These are phyloP conservation scores for Protaetia brevitarsis DNA, from an alignment of 1,140 invertebrate genomes.

Conservation along the genomic window DNA sequence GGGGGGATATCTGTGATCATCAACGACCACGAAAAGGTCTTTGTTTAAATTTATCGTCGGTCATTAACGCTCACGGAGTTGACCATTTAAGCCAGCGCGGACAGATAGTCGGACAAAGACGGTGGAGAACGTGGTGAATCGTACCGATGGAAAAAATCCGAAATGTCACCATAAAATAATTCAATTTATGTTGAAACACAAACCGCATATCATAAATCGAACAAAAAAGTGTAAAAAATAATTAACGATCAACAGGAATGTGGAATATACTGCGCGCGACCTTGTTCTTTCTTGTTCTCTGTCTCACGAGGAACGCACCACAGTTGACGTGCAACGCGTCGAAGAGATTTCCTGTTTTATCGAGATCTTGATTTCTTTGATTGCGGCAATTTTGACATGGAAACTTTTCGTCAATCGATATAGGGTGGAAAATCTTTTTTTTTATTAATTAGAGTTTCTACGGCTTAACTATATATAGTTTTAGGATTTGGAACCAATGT, in stretches of 20 bases:
- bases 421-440: too few relatives aligned
- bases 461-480: too few relatives aligned
- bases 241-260: slow-evolving; percentile 19
- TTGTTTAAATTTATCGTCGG: slow-evolving; percentile 4
- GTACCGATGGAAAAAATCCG: background rate
- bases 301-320: background rate
- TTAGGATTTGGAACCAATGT: too few relatives aligned
- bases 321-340: background rate
- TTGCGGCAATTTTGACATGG: too few relatives aligned
- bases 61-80: background rate
- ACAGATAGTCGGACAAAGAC: background rate
- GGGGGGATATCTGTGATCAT: background rate
- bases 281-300: background rate
- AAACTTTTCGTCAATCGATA: too few relatives aligned
- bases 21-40: background rate
- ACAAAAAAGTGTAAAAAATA: slow-evolving; percentile 15
- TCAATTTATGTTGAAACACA: slow-evolving; percentile 22
- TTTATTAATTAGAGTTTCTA: too few relatives aligned
- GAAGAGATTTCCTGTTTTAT: too few relatives aligned
- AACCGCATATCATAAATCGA: slow-evolving; percentile 20
- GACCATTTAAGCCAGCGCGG: background rate
- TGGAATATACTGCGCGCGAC: slow-evolving; percentile 3
- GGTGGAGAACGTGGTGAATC: too few relatives aligned
- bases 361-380: too few relatives aligned
- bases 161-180: slow-evolving; percentile 20